Evolutionary conservation across 1,140 invertebrate species (phyloP).

Genomic region (Drosophila repleta): DNA sequence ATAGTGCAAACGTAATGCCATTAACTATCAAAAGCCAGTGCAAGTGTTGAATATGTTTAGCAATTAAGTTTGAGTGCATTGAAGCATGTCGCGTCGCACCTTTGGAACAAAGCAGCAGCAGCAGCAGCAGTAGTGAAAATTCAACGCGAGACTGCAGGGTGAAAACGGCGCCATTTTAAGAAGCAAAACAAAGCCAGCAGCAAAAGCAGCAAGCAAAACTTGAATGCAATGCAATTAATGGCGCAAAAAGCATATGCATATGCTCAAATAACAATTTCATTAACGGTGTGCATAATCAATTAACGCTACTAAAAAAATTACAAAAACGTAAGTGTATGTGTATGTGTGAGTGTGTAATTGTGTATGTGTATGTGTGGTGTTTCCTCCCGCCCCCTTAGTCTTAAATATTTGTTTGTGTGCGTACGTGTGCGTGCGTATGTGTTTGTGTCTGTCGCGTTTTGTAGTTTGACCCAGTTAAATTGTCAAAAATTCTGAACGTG

Average conservation of each 20-base stretch:
- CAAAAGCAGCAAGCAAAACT: conserved; percentile 53
- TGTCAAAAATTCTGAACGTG: conserved; percentile 55
- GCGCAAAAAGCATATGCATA: conserved; percentile 45
- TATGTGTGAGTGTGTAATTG: conserved; percentile 36
- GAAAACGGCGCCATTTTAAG: conserved; percentile 84
- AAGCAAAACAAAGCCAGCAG: conserved; percentile 73
- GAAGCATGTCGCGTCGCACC: conserved; percentile 56
- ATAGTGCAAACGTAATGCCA: conserved; percentile 27
- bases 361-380: conserved; percentile 26
- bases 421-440: not conserved
- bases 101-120: conserved; percentile 67
- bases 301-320: conserved; percentile 51
- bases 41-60: conserved; percentile 23
- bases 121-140: conserved; percentile 54
- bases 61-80: conserved; percentile 36
- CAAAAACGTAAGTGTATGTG: conserved; percentile 62
- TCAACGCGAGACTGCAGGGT: conserved; percentile 53
- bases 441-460: conserved; percentile 32
- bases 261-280: conserved; percentile 43
- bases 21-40: conserved; percentile 28
- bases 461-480: conserved; percentile 73
- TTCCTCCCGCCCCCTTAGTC: conserved; percentile 13
- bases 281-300: conserved; percentile 44
- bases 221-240: conserved; percentile 68
- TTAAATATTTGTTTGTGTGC: conserved; percentile 7